Evolutionary conservation across 2,888 invertebrate species (phyloP).

Genomic region (Tridacna crocea): DNA sequence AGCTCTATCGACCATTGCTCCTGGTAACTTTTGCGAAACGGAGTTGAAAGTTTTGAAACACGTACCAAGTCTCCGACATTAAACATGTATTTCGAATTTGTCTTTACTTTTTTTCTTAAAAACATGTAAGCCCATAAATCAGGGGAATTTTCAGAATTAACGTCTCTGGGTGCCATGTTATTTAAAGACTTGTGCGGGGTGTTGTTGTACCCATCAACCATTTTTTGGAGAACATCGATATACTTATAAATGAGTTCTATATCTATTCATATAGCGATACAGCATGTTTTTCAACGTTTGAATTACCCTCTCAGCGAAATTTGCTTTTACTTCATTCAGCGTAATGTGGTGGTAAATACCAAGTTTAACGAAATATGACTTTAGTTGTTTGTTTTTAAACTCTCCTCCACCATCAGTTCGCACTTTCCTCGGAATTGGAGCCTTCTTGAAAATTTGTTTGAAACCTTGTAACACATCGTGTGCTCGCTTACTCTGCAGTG

Average conservation of each 20-base stretch:
- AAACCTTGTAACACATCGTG: constrained; percentile 20
- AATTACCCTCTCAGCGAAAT: constrained; percentile 32
- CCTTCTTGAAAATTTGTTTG: constrained; percentile 9
- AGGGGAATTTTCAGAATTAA: constrained; percentile 28
- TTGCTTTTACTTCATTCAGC: constrained; percentile 38
- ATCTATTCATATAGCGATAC: constrained; percentile 29
- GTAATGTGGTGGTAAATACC: constrained; percentile 34
- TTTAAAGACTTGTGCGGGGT: constrained; percentile 38
- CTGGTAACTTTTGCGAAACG: constrained; percentile 37
- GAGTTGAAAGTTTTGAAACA: constrained; percentile 11
- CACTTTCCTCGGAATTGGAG: constrained; percentile 26
- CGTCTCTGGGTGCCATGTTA: constrained; percentile 3
- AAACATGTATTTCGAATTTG: constrained; percentile 3
- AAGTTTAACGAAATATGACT: constrained; percentile 7
- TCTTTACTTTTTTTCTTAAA: neutral
- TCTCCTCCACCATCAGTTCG: constrained; percentile 43
- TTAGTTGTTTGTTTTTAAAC: constrained; percentile 28
- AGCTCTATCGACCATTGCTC: constrained; percentile 41
- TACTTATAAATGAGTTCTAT: constrained; percentile 34
- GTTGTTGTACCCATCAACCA: constrained; percentile 37
- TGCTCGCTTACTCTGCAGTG: constrained; percentile 37
- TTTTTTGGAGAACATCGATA: constrained; percentile 24
- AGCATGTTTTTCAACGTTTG: constrained; percentile 31
- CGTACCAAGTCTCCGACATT: constrained; percentile 47
- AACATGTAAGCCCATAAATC: constrained; percentile 36